Conservation (phyloP, 2,888 invertebrate species). For the Bimastos eiseni region DNA sequence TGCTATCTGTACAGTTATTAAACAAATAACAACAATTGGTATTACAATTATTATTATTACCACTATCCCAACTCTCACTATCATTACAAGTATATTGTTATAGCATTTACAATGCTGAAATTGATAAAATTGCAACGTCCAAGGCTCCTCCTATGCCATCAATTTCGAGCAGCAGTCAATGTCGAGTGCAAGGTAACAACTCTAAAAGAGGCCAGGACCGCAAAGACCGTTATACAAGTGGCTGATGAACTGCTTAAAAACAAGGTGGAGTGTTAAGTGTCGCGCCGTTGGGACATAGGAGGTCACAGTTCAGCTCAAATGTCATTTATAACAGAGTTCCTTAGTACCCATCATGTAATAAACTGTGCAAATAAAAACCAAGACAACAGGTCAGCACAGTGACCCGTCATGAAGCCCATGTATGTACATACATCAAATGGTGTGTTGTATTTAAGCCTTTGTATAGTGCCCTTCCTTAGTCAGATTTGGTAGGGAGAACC, state of each 20-base stretch:
- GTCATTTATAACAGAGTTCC: not conserved
- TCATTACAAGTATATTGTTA: no score
- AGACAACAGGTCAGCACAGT: not conserved
- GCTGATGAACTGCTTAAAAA: not conserved
- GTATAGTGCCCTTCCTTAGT: no score
- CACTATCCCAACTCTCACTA: no score
- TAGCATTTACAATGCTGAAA: no score
- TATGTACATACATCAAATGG: no score
- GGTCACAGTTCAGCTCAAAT: not conserved
- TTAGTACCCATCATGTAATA: not conserved
- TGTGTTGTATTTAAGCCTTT: no score
- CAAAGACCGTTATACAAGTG: not conserved
- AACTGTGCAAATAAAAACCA: not conserved
- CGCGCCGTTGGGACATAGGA: not conserved
- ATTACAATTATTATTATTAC: not conserved
- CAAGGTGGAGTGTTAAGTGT: not conserved
- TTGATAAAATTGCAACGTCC: no score
- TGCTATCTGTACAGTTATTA: not conserved
- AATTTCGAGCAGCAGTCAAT: not conserved
- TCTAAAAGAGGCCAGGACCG: not conserved
- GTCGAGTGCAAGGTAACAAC: not conserved
- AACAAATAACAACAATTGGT: no score
- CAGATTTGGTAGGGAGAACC: no score
- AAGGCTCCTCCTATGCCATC: not conserved
- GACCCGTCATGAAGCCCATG: not conserved